Percentiles rank a stretch among this genome's conserved stretches.
Conservation (phyloP, 2,113 vertebrate genomes). For the Spea multiplicata region DNA sequence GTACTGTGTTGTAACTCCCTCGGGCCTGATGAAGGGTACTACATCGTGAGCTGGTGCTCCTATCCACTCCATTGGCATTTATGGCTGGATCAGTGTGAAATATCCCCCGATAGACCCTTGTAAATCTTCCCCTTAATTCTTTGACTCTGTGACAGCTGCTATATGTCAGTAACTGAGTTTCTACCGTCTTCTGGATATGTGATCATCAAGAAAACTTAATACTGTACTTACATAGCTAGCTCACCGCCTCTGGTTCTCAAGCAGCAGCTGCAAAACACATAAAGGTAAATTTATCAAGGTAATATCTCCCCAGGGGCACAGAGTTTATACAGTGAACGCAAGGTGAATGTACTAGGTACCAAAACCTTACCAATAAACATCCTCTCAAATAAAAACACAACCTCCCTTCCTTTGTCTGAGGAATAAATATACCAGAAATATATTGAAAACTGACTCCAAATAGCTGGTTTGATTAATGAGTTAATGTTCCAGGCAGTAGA, state of each 20-base stretch:
- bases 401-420: conserved; percentile 12
- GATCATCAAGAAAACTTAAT: conserved; percentile 26
- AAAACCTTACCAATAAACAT: conserved; percentile 34
- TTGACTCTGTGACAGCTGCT: conserved; percentile 34
- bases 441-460: conserved; percentile 28
- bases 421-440: conserved; percentile 34
- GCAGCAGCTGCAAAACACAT: conserved; percentile 42
- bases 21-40: not conserved
- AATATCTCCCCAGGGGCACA: conserved; percentile 34
- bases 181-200: conserved; percentile 30
- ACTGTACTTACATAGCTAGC: conserved; percentile 29
- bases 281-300: conserved; percentile 41
- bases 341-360: conserved; percentile 36
- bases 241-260: conserved; percentile 25
- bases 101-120: conserved; percentile 15
- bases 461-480: conserved; percentile 23
- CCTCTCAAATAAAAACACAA: conserved; percentile 28
- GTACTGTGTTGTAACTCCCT: not conserved
- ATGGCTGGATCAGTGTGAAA: conserved; percentile 16
- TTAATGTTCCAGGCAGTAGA: conserved; percentile 10
- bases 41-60: conserved; percentile 7
- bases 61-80: conserved; percentile 4
- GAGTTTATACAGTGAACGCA: conserved; percentile 41
- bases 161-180: conserved; percentile 40
- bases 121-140: conserved; percentile 35